Evolutionary conservation across 1,140 invertebrate genomes (phyloP).

Genomic region (Trichomalopsis sarcophagae): DNA sequence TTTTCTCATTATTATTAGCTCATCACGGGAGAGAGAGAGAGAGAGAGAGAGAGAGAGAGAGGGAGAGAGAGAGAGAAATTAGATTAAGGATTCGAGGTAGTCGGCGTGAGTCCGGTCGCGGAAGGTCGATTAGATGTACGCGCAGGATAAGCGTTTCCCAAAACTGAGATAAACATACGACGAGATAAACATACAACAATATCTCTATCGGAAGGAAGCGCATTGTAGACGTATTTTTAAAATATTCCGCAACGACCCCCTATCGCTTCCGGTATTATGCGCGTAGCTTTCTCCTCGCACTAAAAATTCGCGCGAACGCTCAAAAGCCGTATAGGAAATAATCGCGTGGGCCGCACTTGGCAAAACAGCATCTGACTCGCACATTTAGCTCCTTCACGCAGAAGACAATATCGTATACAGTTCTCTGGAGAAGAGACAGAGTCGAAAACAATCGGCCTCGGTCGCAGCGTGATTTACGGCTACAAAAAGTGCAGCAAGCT

Average conservation of each 20-base stretch:
- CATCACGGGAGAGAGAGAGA: background rate
- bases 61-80: background rate
- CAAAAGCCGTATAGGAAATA: background rate
- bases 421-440: background rate
- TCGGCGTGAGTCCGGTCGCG: background rate
- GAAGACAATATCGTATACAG: background rate
- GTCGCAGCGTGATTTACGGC: constrained; percentile 30
- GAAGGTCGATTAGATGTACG: too few relatives aligned
- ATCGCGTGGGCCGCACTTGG: background rate
- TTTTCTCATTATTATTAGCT: background rate
- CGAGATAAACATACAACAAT: background rate
- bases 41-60: background rate
- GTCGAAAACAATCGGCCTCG: constrained; percentile 35
- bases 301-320: background rate
- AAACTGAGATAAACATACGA: too few relatives aligned
- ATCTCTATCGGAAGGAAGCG: background rate
- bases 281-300: background rate
- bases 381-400: background rate
- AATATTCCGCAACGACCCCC: too few relatives aligned
- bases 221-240: background rate
- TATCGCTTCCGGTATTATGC: background rate
- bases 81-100: background rate
- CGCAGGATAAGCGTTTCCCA: too few relatives aligned
- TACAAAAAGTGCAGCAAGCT: constrained; percentile 17
- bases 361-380: constrained; percentile 18